Base-by-base conservation (phyloP, 2,888 invertebrate genomes). In the Melipona beecheii region DNA sequence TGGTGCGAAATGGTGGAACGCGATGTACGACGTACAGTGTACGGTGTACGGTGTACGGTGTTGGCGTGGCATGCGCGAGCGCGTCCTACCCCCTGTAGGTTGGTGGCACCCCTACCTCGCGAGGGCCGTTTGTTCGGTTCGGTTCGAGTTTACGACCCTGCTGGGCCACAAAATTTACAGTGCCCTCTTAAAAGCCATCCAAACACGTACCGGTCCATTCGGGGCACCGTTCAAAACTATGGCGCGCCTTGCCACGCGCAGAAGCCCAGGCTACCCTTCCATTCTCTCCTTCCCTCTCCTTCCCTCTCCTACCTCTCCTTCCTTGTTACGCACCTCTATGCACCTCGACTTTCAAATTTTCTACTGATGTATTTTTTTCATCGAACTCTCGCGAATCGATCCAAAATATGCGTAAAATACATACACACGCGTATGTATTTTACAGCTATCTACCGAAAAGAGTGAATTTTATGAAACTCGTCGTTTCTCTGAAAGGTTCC, bases 131-230 rank as follows among this genome's bases (percentile, higher is more conserved):
- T 88, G 85, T 87, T 83, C 79, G 54, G 65, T 49, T 31, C 58
- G 79, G 65, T 77, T 43, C 80, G 78, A 83, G 84, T 91, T 89
- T 86, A 90, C 86, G 87, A 87, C 81, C 92, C 93, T 87, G 92
- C 91, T 92, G 92, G 68, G 91, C 89, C 84, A 83, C 87, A 87
- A 91, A 92, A 92, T 92, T 92, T 92, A 92, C 91, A 86, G 86
- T 85, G 81, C 82, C 81, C 88, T 90, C 86, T 90, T 89, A 88
- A 86, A 91, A 90, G 74, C 88, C 87, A 91, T 90, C 85, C 86
- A 91, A 92, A 92, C 92, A 92, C 87, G 90, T 92, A 90, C 83
- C 84, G 86, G 78, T 79, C 79, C 69, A 75, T 74, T 58, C 71
- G 56, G 50, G 65, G 49, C 49, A 24, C 21, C 62, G 72, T 54